Base-by-base conservation (phyloP, 1,140 invertebrate species). In the Achroia grisella region DNA sequence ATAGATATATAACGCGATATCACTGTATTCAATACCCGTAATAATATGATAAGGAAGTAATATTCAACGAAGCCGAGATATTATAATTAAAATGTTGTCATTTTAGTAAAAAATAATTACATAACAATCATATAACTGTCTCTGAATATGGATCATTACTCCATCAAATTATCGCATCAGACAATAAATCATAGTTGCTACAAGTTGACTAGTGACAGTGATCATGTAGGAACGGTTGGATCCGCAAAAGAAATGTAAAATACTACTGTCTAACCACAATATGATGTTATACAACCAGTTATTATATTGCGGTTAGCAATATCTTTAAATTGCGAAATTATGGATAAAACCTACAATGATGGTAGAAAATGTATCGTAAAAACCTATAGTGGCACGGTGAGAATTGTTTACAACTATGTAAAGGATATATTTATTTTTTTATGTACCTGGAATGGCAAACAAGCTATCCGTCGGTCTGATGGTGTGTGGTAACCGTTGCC, bases 291-390 rank as follows among this genome's bases (percentile, higher is more conserved):
- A 62, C 62, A 70, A 72, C 50, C 33, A 34, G 49, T 46, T 70
- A 78, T 71, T 78, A 71, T 59, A 45, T 59, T 71, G 57, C 54
- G 58, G 62, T 60, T 59, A 32, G 57, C 42, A 58, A 56, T 46
- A 56, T 62, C 48, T 44, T 48, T 35, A 48, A 51, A 64, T 76
- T 68, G 52, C 52, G 30, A 29, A 37, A 37, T 23, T 23, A 23
- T 23, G 6, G 11, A 13, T 41, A 28, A 41, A 10, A 17, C 39
- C 1, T 11, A 28, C 17, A 41, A 41, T 41, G 12, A 12, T 28
- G 43, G 36, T 30, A 27, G 30, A 43, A 37, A 30, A 23, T 8
- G 1, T n/a, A 17, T 27, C 10, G 8, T 34, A 27, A 15, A 14
- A 11, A 28, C 6, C 1, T n/a, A 43, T 43, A 10, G 13, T 11